These are phyloP conservation scores for Torymus tubicola DNA, from an alignment of 2,888 invertebrate genomes.

Conservation along the genomic window DNA sequence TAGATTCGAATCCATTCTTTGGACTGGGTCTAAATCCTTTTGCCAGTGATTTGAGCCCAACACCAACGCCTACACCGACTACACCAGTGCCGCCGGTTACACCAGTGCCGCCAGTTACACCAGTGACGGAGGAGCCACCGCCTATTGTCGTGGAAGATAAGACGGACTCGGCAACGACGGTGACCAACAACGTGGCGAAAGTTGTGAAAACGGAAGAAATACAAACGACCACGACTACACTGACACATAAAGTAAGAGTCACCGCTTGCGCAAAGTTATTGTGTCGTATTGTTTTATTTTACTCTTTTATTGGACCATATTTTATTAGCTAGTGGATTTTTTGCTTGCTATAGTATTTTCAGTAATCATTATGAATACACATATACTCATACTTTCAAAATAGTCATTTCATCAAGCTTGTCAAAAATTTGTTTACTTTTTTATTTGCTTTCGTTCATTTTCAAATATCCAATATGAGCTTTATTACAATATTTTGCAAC, in stretches of 20 bases:
- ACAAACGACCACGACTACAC: conserved; percentile 70
- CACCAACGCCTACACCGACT: conserved; percentile 6
- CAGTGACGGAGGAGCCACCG: conserved; percentile 33
- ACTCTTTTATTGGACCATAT: neutral
- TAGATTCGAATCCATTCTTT: conserved; percentile 75
- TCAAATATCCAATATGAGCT: no score
- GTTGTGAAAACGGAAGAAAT: conserved; percentile 72
- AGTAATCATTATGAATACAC: no score
- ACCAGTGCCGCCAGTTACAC: conserved; percentile 14
- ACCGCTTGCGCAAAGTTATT: conserved; percentile 53
- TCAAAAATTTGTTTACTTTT: no score
- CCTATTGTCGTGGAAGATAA: conserved; percentile 33
- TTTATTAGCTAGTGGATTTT: conserved; percentile 46
- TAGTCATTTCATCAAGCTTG: no score
- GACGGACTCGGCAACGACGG: conserved; percentile 55
- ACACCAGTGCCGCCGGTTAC: conserved; percentile 21
- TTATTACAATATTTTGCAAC: no score
- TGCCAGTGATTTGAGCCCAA: conserved; percentile 48
- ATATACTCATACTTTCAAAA: no score
- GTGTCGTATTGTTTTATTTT: conserved; percentile 39
- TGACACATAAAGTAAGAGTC: conserved; percentile 70
- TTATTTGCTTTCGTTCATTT: no score
- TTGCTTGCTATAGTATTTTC: conserved; percentile 23
- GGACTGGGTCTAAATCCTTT: conserved; percentile 74
- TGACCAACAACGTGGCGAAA: conserved; percentile 64